Evolutionary conservation across 2,113 vertebrate species (phyloP).

Genomic region (Cinclus cinclus): DNA sequence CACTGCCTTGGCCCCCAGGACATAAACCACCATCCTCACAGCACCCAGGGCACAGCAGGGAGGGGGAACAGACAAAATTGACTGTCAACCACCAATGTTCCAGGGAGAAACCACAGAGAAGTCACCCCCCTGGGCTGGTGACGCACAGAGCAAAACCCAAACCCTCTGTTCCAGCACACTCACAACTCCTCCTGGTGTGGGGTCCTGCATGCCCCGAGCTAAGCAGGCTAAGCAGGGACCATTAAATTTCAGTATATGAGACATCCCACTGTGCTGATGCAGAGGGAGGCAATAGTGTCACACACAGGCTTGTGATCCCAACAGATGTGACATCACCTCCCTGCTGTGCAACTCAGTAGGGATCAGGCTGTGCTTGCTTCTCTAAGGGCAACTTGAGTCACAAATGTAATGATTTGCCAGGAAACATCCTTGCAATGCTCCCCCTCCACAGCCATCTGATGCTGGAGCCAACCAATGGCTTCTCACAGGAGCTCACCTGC

Average conservation of each 20-base stretch:
- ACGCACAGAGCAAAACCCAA: neutral
- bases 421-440: neutral
- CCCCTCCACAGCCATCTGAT: neutral
- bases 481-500: neutral
- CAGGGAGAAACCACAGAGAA: neutral
- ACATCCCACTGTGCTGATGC: neutral
- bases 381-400: neutral
- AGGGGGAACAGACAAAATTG: neutral
- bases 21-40: neutral
- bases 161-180: neutral
- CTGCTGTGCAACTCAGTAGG: neutral
- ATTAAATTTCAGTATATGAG: neutral
- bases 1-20: neutral
- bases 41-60: neutral
- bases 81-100: neutral
- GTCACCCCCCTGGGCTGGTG: neutral
- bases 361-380: neutral
- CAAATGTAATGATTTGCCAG: neutral
- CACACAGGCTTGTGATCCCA: neutral
- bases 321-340: neutral
- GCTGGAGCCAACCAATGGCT: neutral
- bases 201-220: neutral
- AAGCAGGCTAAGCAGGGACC: neutral
- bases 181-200: fast-evolving
- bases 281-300: neutral